Base-by-base conservation (phyloP, 2,797 vertebrate genomes). In the Poeciliopsis paucimaculata region DNA sequence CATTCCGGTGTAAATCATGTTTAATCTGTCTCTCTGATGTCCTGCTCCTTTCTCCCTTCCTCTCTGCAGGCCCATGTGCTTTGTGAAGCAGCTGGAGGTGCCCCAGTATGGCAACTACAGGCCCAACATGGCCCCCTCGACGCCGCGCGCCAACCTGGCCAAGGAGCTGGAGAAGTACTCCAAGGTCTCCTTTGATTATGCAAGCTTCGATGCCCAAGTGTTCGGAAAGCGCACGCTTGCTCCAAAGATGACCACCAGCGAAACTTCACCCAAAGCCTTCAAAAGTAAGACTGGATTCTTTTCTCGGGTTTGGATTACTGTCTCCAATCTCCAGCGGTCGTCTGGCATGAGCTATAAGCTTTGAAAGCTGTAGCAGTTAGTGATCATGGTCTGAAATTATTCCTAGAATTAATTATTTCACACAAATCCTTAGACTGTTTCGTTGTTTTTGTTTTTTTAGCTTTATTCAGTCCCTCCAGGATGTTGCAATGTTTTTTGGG, bases 131-230 rank as follows among this genome's bases (percentile, higher is more conserved):
- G 95, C 96, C 51, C 97, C 98, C 18, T 81, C 95, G 88, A 99
- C 98, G 2, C 98, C 98, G 36, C 96, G 98, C 49, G 98, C 98
- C 93, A 99, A 97, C 95, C 94, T 99, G 95, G 97, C 98, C 93
- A 98, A 97, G 97, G 98, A 99, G 93, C 96, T 99, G 95, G 98
- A 99, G 95, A 99, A 99, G 88, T 98, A 99, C 96, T 99, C 98
- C 95, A 99, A 99, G 96, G 98, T 98, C 94, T 98, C 97, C 95
- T 99, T 99, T 84, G 98, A 99, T 97, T 99, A 99, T 96, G 98
- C 98, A 96, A 99, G 98, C 97, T 99, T 99, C 85, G 98, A 99
- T 82, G 98, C 98, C 92, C 98, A 99, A 96, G 98, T 99, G 96
- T 99, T 99, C 84, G 98, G 98, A 96, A 98, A 98, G 96, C 98